A percentile compares a stretch with the other conserved stretches of the same genome.
Conservation (phyloP, 2,113 vertebrate species). For the Oryzias curvinotus region DNA sequence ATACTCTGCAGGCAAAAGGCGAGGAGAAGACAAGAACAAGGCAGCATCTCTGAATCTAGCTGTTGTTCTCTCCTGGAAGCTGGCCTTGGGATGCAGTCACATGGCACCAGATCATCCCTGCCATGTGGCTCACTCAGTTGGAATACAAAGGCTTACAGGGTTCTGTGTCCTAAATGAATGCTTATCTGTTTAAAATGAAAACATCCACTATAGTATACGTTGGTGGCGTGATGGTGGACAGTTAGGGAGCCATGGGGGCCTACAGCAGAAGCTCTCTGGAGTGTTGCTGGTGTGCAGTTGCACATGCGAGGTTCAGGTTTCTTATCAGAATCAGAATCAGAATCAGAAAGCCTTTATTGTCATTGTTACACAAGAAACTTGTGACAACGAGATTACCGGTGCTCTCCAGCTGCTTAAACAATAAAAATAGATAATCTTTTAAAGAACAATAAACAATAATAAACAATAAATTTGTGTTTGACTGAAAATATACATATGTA, state of each 20-base stretch:
- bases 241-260: not conserved
- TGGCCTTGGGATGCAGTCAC: constrained; percentile 63
- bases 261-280: constrained; percentile 5
- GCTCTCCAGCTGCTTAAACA: too few species aligned
- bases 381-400: too few species aligned
- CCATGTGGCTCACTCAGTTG: constrained; percentile 49
- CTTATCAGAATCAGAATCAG: too few species aligned
- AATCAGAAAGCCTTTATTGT: too few species aligned
- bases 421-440: too few species aligned
- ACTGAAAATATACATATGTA: too few species aligned
- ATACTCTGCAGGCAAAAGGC: constrained; percentile 16
- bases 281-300: constrained; percentile 10
- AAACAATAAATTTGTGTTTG: too few species aligned
- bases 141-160: constrained; percentile 53
- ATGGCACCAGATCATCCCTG: constrained; percentile 51
- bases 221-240: not conserved
- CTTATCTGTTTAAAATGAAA: constrained; percentile 35
- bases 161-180: constrained; percentile 41
- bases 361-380: too few species aligned
- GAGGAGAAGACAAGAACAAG: constrained; percentile 31
- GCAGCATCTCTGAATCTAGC: constrained; percentile 56
- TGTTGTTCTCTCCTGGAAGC: constrained; percentile 63
- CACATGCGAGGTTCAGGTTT: constrained; percentile 37
- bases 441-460: too few species aligned
- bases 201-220: constrained; percentile 17